Base-by-base conservation (phyloP, 2,888 invertebrate species). In the Watsonalla cultraria region DNA sequence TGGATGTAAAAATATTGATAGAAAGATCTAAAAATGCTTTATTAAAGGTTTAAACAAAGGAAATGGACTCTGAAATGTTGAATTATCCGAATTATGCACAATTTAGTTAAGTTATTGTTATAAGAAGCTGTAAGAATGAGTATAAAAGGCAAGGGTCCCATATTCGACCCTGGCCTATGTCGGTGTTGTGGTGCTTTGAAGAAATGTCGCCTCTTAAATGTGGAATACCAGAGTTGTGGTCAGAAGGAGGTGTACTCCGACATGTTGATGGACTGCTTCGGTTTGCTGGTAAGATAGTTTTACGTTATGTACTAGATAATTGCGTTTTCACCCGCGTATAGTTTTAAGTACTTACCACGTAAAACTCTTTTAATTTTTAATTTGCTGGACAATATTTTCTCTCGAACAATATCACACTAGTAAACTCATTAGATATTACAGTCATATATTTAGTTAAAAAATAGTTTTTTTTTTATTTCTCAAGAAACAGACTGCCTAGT, bases 181-280 rank as follows among this genome's bases (percentile, higher is more conserved):
- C 68, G 88, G 55, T 89, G 88, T 61, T 89, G 88, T 58, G 88
- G 88, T 0, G 64, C 74, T 0, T 77, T 82, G 65, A 87, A 87
- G 61, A 88, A 84, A 68, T 90, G 90, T 64, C 75, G 90, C 9
- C 62, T 90, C 49, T 62, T 90, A 33, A 89, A 86, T 54, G 65
- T 78, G 0, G 88, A 88, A 67, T 90, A 90, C 57, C 80, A 84
- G n/a, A 76, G 76, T 61, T 74, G 75, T 11, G 87, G 85, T 0
- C 73, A 82, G 54, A 85, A 81, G 45, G 90, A 90, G 59, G 60
- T 86, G 0, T 90, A 90, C 64, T 81, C 86, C 0, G 87, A 88
- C 51, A 89, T 90, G 81, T 70, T 90, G 34, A 76, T 88, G 79
- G 90, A 90, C 55, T 88, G 88, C 57, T 90, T 83, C 56, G 86